phyloP scores from a whole-genome alignment of 2,797 vertebrate species.

The Urocyon cinereoargenteus region DNA sequence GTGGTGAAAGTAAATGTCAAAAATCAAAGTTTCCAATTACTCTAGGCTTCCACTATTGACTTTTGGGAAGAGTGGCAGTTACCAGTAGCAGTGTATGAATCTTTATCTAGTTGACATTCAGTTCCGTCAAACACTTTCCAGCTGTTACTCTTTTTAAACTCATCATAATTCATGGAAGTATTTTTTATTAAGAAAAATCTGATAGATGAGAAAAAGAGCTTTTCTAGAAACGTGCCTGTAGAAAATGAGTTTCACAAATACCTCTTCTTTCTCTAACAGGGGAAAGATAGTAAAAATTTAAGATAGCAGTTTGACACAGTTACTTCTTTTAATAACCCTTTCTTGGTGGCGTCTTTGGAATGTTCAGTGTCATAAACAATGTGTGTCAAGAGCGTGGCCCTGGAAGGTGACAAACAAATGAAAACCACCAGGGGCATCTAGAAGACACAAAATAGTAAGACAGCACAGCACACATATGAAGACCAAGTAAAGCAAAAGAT shows the following conservation, averaged over 20 bases:
- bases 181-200: constrained; percentile 21
- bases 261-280: constrained; percentile 56
- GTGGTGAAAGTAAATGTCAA: neutral
- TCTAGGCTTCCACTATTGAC: neutral
- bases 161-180: neutral
- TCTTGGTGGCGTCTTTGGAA: neutral
- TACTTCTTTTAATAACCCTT: constrained; percentile 72
- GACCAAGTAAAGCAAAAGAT: neutral
- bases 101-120: neutral
- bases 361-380: neutral
- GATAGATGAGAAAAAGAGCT: neutral
- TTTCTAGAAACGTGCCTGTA: neutral
- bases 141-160: neutral
- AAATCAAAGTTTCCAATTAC: neutral
- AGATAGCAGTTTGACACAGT: constrained; percentile 10
- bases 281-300: constrained; percentile 25
- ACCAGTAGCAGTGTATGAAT: neutral
- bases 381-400: neutral
- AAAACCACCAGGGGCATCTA: neutral
- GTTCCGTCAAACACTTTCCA: neutral
- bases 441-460: neutral
- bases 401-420: neutral
- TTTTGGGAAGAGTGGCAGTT: neutral
- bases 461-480: neutral
- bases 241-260: constrained; percentile 19